These are phyloP conservation scores for Nebria brevicollis DNA, from an alignment of 2,888 invertebrate species.

Conservation along the genomic window DNA sequence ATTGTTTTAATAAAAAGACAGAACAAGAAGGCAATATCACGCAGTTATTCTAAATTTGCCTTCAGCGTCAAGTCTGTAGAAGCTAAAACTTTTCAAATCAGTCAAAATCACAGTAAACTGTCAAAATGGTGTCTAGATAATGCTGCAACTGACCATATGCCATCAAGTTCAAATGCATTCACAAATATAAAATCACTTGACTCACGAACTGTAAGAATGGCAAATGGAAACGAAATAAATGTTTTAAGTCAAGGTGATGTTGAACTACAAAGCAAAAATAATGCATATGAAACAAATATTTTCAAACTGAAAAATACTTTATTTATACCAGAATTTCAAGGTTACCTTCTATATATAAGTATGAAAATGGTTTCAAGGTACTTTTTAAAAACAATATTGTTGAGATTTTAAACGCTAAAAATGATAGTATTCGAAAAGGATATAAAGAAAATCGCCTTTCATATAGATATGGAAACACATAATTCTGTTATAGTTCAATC, in stretches of 20 bases:
- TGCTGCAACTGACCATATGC: slow-evolving; percentile 9
- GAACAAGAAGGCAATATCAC: no score
- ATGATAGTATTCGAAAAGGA: background rate
- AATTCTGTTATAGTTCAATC: background rate
- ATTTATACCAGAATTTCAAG: slow-evolving; percentile 22
- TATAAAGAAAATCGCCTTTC: background rate
- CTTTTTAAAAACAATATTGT: slow-evolving; percentile 16
- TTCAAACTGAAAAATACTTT: slow-evolving; percentile 22
- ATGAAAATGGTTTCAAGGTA: slow-evolving; percentile 12
- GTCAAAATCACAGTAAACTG: no score
- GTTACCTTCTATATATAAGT: slow-evolving; percentile 18
- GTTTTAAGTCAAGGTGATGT: background rate
- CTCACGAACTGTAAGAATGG: background rate
- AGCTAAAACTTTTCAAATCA: no score
- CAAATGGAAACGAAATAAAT: slow-evolving; percentile 3
- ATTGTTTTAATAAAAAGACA: no score
- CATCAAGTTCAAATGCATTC: slow-evolving; percentile 5
- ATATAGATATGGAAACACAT: background rate
- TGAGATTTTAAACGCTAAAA: slow-evolving; percentile 6
- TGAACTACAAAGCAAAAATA: no score
- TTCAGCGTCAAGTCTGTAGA: no score
- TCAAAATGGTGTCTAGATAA: no score
- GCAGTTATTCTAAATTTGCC: no score
- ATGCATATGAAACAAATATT: no score
- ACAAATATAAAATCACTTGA: background rate